Evolutionary conservation across 2,113 vertebrate genomes (phyloP).

Genomic region (Lophura nycthemera): DNA sequence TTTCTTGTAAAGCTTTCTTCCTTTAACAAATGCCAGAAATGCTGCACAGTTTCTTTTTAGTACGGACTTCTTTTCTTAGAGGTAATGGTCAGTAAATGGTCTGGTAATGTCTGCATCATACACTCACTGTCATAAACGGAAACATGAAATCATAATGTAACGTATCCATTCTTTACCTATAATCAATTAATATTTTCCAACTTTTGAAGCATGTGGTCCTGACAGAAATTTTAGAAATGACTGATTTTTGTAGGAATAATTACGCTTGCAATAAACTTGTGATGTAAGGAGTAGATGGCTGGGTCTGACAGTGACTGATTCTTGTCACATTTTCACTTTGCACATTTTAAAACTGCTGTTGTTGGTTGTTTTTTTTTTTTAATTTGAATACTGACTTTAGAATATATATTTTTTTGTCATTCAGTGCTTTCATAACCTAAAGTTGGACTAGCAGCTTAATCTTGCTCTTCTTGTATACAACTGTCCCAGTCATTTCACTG

Average conservation of each 20-base stretch:
- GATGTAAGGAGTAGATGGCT: not conserved
- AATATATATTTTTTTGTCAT: not conserved
- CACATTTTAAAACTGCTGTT: not conserved
- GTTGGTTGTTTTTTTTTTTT: not conserved
- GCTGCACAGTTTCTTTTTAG: conserved; percentile 69
- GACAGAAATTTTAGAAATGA: conserved; percentile 62
- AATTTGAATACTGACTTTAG: not conserved
- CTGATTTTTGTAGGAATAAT: conserved; percentile 17
- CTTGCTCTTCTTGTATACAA: not conserved
- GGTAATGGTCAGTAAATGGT: conserved; percentile 63
- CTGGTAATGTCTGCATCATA: not conserved
- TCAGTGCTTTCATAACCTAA: not conserved
- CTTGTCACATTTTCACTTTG: not conserved
- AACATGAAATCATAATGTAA: conserved; percentile 41
- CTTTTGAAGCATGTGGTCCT: conserved; percentile 14
- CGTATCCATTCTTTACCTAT: conserved; percentile 19
- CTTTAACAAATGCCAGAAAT: conserved; percentile 78
- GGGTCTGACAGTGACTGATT: not conserved
- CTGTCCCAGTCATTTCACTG: not conserved
- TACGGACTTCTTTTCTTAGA: conserved; percentile 36
- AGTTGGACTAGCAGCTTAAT: not conserved
- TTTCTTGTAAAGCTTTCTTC: conserved; percentile 76
- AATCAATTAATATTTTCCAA: conserved; percentile 42
- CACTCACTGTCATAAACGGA: conserved; percentile 33
- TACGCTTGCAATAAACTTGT: not conserved